Percentiles rank a stretch among this genome's conserved stretches.
Conservation (phyloP, 2,888 invertebrate genomes). For the Dryadula phaetusa region DNA sequence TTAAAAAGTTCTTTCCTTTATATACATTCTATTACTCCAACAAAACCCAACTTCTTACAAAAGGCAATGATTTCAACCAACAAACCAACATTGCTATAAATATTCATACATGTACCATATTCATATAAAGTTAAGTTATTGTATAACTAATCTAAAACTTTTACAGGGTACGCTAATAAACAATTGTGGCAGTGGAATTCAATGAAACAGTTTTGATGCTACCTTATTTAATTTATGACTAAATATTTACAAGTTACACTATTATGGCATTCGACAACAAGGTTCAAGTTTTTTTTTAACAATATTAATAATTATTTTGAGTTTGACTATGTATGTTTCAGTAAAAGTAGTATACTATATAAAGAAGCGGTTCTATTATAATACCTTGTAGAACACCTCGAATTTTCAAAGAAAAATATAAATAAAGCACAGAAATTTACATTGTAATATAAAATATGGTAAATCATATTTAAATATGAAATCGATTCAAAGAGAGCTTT, state of each 20-base stretch:
- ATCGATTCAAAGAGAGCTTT: neutral
- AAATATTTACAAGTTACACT: slow-evolving; percentile 42
- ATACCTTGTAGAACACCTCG: neutral
- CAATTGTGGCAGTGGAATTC: slow-evolving; percentile 40
- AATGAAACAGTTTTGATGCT: slow-evolving; percentile 32
- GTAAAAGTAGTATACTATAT: neutral
- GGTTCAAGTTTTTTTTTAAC: neutral
- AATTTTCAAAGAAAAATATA: neutral
- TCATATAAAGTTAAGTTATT: slow-evolving; percentile 31
- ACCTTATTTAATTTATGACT: slow-evolving; percentile 37
- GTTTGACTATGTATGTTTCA: neutral
- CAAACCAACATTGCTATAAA: slow-evolving; percentile 30
- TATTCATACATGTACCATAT: slow-evolving; percentile 14
- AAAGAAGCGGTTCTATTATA: neutral
- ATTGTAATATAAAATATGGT: neutral
- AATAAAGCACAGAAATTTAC: neutral
- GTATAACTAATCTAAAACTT: slow-evolving; percentile 27
- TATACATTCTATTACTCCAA: slow-evolving; percentile 20
- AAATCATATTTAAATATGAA: slow-evolving; percentile 9
- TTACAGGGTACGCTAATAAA: slow-evolving; percentile 10
- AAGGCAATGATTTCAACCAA: neutral
- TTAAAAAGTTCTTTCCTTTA: neutral
- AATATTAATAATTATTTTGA: neutral
- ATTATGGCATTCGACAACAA: slow-evolving; percentile 14
- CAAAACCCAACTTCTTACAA: neutral